phyloP scores from a whole-genome alignment of 2,888 invertebrate species.

The Punctoribates punctum region DNA sequence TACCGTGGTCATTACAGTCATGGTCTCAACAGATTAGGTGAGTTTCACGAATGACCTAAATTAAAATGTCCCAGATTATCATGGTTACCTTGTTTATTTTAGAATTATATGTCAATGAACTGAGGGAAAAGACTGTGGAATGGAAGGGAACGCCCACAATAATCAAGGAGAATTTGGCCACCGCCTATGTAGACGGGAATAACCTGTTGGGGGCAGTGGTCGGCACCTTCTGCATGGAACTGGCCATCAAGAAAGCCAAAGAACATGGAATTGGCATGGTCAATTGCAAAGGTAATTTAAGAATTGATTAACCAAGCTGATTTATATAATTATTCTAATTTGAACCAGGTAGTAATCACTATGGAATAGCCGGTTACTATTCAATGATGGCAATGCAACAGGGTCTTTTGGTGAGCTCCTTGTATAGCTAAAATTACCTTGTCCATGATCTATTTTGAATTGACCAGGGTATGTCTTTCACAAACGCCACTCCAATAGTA shows the following conservation, averaged over 20 bases:
- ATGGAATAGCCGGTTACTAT: neutral
- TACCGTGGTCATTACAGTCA: neutral
- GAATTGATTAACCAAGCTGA: neutral
- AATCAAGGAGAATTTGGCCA: conserved; percentile 62
- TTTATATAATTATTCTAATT: too few relatives aligned
- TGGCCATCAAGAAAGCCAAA: neutral
- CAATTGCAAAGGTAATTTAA: neutral
- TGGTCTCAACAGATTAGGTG: neutral
- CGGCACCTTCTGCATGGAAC: conserved; percentile 64
- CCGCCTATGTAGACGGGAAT: conserved; percentile 68
- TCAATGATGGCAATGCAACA: neutral
- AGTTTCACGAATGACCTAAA: neutral
- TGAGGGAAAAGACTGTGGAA: neutral
- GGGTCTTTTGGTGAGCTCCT: neutral
- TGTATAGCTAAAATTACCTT: too few relatives aligned
- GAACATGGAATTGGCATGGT: neutral
- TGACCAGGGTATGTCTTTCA: neutral
- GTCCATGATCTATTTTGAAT: neutral
- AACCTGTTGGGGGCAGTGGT: conserved; percentile 76
- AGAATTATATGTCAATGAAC: neutral
- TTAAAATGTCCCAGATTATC: neutral
- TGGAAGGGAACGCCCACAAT: conserved; percentile 62
- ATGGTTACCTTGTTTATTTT: neutral
- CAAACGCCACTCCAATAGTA: neutral
- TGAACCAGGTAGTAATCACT: neutral